Percentiles rank a stretch among this genome's conserved stretches.
phyloP scores from a whole-genome alignment of 2,797 vertebrate genomes.

The Leptatherina wallacei region DNA sequence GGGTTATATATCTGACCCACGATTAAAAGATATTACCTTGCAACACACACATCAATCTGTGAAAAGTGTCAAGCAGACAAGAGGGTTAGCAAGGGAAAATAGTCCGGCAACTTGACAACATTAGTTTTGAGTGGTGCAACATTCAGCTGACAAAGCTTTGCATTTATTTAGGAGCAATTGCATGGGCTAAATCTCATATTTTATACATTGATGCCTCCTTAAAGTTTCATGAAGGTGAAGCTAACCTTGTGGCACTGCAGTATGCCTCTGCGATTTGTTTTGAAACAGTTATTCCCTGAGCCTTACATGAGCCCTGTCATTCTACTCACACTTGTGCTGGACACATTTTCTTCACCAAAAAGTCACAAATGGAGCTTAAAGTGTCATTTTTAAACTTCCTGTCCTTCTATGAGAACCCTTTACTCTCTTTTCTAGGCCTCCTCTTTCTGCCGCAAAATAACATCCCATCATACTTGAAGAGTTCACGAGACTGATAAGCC shows the following conservation, averaged over 20 bases:
- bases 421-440: conserved; percentile 10
- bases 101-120: conserved; percentile 58
- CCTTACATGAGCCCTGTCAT: conserved; percentile 24
- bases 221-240: conserved; percentile 73
- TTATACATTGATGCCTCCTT: conserved; percentile 67
- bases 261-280: conserved; percentile 43
- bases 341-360: conserved; percentile 36
- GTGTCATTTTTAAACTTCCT: conserved; percentile 39
- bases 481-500: no score
- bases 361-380: conserved; percentile 38
- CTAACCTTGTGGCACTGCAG: conserved; percentile 56
- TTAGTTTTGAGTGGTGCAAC: conserved; percentile 63
- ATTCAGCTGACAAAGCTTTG: conserved; percentile 68
- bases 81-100: conserved; percentile 42
- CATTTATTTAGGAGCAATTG: conserved; percentile 58
- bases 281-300: conserved; percentile 37
- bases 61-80: conserved; percentile 59
- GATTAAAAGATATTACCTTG: conserved; percentile 81
- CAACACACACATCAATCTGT: conserved; percentile 75
- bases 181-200: conserved; percentile 58
- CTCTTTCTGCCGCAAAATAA: conserved; percentile 33
- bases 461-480: conserved; percentile 34
- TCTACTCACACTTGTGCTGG: conserved; percentile 13
- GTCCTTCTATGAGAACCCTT: conserved; percentile 20
- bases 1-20: conserved; percentile 72